A percentile compares a stretch with the other conserved stretches of the same genome.
Conservation (phyloP, 2,113 vertebrate genomes). For the Ptilorrhoa leucosticta region DNA sequence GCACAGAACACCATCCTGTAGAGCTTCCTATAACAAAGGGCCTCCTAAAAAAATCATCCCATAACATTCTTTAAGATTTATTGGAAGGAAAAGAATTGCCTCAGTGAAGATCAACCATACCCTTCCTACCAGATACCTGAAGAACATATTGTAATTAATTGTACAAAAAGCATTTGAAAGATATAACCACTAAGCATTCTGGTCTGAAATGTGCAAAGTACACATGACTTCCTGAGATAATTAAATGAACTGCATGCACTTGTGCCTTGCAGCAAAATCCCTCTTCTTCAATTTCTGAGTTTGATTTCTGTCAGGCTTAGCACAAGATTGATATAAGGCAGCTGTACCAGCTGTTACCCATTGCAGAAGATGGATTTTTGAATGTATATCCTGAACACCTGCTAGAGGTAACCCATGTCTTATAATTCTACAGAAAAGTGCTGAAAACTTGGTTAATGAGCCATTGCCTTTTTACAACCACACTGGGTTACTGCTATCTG, state of each 20-base stretch:
- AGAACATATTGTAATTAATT: conserved; percentile 1
- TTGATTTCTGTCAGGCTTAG: not conserved
- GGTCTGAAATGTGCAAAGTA: not conserved
- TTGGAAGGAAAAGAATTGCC: not conserved
- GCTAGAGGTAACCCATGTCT: not conserved
- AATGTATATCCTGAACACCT: not conserved
- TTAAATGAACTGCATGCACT: not conserved
- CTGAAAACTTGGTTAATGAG: not conserved
- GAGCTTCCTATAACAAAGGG: not conserved
- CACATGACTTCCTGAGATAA: not conserved
- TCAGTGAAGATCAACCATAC: not conserved
- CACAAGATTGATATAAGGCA: not conserved
- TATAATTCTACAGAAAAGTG: not conserved
- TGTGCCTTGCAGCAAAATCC: not conserved
- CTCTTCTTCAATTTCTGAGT: not conserved
- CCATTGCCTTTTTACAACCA: not conserved
- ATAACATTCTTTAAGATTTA: not conserved
- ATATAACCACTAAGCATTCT: not conserved
- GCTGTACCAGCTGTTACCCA: not conserved
- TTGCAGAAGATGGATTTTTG: not conserved
- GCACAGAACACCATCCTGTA: not conserved
- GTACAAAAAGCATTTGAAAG: not conserved
- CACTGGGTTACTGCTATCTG: not conserved
- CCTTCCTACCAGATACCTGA: not conserved
- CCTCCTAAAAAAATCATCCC: not conserved